These are phyloP conservation scores for Epistrophe grossulariae DNA, from an alignment of 2,888 invertebrate species.

Conservation along the genomic window DNA sequence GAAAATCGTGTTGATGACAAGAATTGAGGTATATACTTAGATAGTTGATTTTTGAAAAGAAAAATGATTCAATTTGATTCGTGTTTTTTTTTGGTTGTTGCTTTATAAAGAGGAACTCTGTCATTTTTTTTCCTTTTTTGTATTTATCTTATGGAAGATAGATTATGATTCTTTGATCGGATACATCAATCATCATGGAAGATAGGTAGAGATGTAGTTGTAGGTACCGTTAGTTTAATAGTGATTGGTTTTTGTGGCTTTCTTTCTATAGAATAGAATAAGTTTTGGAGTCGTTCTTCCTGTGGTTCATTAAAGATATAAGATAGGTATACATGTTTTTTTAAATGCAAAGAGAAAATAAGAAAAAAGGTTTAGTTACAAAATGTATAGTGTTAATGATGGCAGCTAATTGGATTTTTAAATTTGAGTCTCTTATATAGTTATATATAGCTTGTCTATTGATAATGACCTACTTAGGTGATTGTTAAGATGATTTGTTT, in stretches of 20 bases:
- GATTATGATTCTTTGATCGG: constrained; percentile 37
- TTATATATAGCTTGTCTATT: neutral
- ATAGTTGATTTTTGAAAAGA: constrained; percentile 28
- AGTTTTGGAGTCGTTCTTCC: neutral
- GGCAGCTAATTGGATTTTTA: constrained; percentile 50
- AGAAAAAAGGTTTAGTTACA: constrained; percentile 25
- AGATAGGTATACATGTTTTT: neutral
- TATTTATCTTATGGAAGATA: neutral
- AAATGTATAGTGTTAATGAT: constrained; percentile 18
- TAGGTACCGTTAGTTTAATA: constrained; percentile 23
- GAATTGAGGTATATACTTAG: neutral
- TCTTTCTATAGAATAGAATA: constrained; percentile 22
- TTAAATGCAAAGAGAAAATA: neutral
- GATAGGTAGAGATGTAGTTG: neutral
- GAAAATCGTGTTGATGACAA: constrained; percentile 66
- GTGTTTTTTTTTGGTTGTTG: constrained; percentile 6
- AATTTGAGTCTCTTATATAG: constrained; percentile 2
- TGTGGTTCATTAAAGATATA: neutral
- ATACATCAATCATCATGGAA: constrained; percentile 66
- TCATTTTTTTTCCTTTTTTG: neutral
- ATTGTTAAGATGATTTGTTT: constrained; percentile 2
- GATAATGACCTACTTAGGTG: constrained; percentile 17
- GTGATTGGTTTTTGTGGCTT: constrained; percentile 73
- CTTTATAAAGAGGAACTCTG: neutral
- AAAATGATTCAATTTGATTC: constrained; percentile 47